phyloP scores from a whole-genome alignment of 92 coral and sea anemone species.

The Montipora capitata region DNA sequence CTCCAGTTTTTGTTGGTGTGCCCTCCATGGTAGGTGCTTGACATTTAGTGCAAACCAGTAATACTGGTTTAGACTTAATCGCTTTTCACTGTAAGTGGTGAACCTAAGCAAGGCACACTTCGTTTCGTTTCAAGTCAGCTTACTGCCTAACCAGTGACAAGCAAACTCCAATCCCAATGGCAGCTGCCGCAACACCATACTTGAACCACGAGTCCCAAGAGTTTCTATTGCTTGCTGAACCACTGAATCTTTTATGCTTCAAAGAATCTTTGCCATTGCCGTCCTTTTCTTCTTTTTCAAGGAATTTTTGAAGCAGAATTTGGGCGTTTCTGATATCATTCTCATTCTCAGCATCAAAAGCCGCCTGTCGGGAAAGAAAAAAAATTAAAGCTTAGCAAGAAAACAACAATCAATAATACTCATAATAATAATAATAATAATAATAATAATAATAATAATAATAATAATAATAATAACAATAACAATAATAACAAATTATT shows the following conservation, averaged over 20 bases:
- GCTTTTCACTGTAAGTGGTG: too few relatives aligned
- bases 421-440: too few relatives aligned
- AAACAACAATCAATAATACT: not conserved
- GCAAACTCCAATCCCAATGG: conserved; percentile 92
- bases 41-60: too few relatives aligned
- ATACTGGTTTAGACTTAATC: too few relatives aligned
- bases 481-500: too few relatives aligned
- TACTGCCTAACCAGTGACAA: conserved; percentile 79
- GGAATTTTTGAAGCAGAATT: conserved; percentile 76
- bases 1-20: too few relatives aligned
- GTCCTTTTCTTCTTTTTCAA: conserved; percentile 77
- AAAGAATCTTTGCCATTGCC: conserved; percentile 52
- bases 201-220: conserved; percentile 85
- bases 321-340: conserved; percentile 74
- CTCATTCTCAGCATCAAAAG: conserved; percentile 79
- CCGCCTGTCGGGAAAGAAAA: conserved; percentile 58
- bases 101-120: not conserved
- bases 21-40: too few relatives aligned
- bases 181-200: conserved; percentile 96
- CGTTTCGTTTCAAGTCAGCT: not conserved
- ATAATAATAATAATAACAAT: too few relatives aligned
- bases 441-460: too few relatives aligned
- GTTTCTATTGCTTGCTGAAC: conserved; percentile 54
- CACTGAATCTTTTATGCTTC: conserved; percentile 38
- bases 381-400: not conserved